A percentile compares a stretch with the other conserved stretches of the same genome.
These are phyloP conservation scores for Centropristis striata DNA, from an alignment of 2,113 vertebrate genomes.

Conservation along the genomic window DNA sequence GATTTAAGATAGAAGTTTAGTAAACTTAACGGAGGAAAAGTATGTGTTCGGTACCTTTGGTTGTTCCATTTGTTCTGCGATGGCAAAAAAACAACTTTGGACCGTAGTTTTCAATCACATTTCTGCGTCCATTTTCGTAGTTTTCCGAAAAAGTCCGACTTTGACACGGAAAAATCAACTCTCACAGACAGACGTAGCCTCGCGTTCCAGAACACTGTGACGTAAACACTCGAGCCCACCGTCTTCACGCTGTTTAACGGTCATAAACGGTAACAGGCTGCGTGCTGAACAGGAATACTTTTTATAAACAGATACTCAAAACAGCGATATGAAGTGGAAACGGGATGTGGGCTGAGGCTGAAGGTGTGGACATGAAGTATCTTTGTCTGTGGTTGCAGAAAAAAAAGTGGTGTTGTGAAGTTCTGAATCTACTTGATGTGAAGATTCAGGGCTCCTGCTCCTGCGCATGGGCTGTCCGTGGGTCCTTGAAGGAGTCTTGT, in stretches of 20 bases:
- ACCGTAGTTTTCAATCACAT: neutral
- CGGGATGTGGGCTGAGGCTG: neutral
- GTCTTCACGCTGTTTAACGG: neutral
- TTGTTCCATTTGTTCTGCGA: slow-evolving; percentile 42
- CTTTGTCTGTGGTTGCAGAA: neutral
- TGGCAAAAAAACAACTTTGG: neutral
- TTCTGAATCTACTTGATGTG: neutral
- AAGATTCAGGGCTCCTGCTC: neutral
- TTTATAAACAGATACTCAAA: neutral
- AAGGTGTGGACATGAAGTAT: neutral
- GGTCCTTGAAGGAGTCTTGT: slow-evolving; percentile 22
- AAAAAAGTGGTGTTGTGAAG: neutral
- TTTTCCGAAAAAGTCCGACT: neutral
- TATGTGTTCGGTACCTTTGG: slow-evolving; percentile 41
- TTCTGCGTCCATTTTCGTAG: neutral
- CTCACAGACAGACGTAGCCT: neutral
- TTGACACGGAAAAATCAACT: neutral
- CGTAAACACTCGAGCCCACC: neutral
- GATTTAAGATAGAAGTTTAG: no score
- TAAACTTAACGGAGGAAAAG: neutral
- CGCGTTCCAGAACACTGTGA: neutral
- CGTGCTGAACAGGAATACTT: neutral
- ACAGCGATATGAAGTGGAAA: neutral
- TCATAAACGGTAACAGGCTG: neutral
- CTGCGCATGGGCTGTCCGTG: neutral